Evolutionary conservation across 1,140 invertebrate genomes (phyloP), one percentile per base, ranked within the genome.

Genomic region (Pemphigus obesinymphae): DNA sequence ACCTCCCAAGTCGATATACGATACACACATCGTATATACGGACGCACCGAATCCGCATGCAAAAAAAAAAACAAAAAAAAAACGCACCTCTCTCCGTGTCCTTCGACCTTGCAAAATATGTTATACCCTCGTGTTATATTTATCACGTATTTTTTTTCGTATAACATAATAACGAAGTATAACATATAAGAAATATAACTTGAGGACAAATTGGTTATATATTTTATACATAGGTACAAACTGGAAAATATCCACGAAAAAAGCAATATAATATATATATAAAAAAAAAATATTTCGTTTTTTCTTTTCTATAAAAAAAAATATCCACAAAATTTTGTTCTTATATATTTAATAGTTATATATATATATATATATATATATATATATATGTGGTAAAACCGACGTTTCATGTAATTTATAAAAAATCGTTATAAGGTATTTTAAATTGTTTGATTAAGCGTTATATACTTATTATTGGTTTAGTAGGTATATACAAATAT

Each of bases 1-100:
- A 80, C 76, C 76, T 63, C 76, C 76, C 76, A 80, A 80, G 76
- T 63, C 53, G 76, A 61, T n/a, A n/a, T n/a, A n/a, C n/a, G n/a
- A n/a, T n/a, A n/a, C n/a, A n/a, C n/a, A n/a, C n/a, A n/a, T n/a
- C n/a, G n/a, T n/a, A n/a, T n/a, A n/a, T n/a, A n/a, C 26, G 29
- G 53, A 55, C 31, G 11, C 10, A 40, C 26, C 15, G 43, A 31
- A 43, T 31, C 23, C 3, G 34, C 40, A 37, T 17, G 50, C 34
- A 78, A 61, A 63, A 78, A 61, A 78, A 26, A 37, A 76, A 40
- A 40, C 8, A 40, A 40, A 70, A 45, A 48, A 58, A 58, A 61
- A 20, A n/a, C n/a, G 43, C 43, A 15, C 7, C 26, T 40, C 20
- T 78, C 3, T n/a, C 11, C 8, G 3, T 50, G 29, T 34, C 15